Base-by-base conservation (phyloP, 2,888 invertebrate genomes). In the Eledona agricola region DNA sequence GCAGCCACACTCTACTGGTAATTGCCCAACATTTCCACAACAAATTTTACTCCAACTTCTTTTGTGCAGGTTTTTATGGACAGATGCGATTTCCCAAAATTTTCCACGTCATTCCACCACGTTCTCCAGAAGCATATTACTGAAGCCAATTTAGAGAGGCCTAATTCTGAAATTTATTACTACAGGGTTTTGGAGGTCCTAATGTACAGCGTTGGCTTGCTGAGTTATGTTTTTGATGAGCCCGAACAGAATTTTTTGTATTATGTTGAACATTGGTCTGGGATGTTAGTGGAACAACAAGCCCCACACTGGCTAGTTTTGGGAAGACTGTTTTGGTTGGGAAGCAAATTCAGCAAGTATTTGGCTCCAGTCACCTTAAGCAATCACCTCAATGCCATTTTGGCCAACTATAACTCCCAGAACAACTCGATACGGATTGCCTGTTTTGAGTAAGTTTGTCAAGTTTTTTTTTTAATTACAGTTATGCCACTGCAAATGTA, bases 141-240 rank as follows among this genome's bases (percentile, higher is more conserved):
- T 2, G 66, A 66, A 55, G 51, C 51, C 12, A 20, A 53, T 28
- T 5, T 37, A n/a, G 32, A 47, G 13, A 12, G 53, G 5, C 9
- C 42, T 1, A 50, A 55, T 17, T 56, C 52, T 2, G 52, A 55
- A 7, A 3, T 42, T 5, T 65, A 60, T 32, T 58, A 57, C 15
- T 37, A 55, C 4, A 31, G 61, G 37, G 42, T 64, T 26, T 49
- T 57, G 0, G 66, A 66, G 47, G 60, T 61, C 3, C 31, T 65
- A 37, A 65, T 66, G 56, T 64, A 37, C 29, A 61, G 60, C 22
- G 25, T 61, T n/a, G 63, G 63, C n/a, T 37, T 49, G 7, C 55
- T 45, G 10, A 34, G 49, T 22, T 25, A 45, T 16, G 37, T 46
- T 38, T 59, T 43, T 40, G 38, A 46, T 5, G 32, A 55, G 38